Evolutionary conservation across 2,113 vertebrate genomes (phyloP).

Genomic region (Chauna torquata): DNA sequence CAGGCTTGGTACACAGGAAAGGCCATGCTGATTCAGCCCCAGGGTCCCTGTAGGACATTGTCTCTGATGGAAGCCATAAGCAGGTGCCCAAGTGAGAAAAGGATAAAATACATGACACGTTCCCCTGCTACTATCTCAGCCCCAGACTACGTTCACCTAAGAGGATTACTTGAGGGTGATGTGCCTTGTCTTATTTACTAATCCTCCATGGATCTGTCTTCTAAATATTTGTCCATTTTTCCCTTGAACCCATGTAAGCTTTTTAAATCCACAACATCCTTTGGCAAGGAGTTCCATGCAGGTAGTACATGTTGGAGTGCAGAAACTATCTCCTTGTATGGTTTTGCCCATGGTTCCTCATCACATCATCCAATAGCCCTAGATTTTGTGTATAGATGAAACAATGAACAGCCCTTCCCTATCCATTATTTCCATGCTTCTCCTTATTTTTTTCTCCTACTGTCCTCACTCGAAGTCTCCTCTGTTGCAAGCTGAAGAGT

Average conservation of each 20-base stretch:
- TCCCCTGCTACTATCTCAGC: background rate
- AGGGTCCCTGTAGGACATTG: background rate
- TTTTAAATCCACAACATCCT: background rate
- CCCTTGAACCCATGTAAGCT: background rate
- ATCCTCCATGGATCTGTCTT: background rate
- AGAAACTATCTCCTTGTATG: background rate
- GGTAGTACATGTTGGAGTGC: rapidly evolving
- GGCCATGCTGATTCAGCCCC: background rate
- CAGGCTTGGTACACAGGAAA: background rate
- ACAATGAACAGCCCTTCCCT: background rate
- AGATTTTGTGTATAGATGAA: background rate
- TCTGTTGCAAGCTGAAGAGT: background rate
- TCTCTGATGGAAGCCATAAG: background rate
- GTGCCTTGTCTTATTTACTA: background rate
- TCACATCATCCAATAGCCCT: background rate
- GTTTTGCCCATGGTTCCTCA: background rate
- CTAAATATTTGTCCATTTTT: background rate
- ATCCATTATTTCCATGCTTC: background rate
- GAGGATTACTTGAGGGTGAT: background rate
- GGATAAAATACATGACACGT: background rate
- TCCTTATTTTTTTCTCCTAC: background rate
- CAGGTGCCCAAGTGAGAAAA: background rate
- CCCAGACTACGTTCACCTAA: background rate
- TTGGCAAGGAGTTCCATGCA: background rate
- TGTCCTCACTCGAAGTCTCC: background rate